phyloP scores from a whole-genome alignment of 2,797 vertebrate genomes.

The Microhierax caerulescens region DNA sequence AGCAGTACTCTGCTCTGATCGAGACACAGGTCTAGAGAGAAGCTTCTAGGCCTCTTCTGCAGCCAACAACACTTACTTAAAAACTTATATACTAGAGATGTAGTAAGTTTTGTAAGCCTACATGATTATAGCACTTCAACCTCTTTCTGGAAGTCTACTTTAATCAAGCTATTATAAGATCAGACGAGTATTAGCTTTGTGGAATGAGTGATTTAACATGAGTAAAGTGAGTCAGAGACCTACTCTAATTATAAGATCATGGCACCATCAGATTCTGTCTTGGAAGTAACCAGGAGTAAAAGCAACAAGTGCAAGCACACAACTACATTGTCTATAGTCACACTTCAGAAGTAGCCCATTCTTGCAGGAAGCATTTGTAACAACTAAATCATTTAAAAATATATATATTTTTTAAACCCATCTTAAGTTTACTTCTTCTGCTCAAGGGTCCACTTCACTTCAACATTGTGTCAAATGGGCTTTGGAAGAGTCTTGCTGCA shows the following conservation, averaged over 20 bases:
- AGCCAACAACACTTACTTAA: not conserved
- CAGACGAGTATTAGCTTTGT: not conserved
- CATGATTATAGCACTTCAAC: not conserved
- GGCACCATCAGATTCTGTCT: not conserved
- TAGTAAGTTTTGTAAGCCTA: not conserved
- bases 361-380: not conserved
- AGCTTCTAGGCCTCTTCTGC: not conserved
- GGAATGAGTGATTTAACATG: not conserved
- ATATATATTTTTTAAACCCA: not conserved
- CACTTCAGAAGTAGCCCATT: not conserved
- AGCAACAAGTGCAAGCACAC: not conserved
- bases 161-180: not conserved
- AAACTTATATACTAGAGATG: not conserved
- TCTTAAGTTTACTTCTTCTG: slow-evolving; percentile 17
- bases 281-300: not conserved
- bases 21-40: not conserved
- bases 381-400: not conserved
- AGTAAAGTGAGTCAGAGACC: not conserved
- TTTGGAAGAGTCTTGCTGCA: not conserved
- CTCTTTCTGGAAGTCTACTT: not conserved
- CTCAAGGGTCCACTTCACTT: slow-evolving; percentile 5
- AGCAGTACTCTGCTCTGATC: not conserved
- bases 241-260: not conserved
- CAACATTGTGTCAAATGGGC: not conserved
- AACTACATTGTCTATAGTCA: not conserved